Base-by-base conservation (phyloP, 1,140 invertebrate genomes). In the Zaprionus nigranus region DNA sequence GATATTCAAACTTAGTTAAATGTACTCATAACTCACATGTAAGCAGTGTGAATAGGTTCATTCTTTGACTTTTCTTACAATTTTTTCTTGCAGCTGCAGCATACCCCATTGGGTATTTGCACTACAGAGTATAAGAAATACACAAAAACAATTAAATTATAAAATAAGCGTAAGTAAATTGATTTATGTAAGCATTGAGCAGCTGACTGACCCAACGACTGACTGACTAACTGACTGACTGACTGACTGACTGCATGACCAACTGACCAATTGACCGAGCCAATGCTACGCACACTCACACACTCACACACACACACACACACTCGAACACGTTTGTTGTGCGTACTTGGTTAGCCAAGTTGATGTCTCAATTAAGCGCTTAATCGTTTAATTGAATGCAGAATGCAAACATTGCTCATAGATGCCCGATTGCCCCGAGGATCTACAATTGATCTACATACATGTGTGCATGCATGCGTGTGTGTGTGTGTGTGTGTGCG, bases 131-230 rank as follows among this genome's bases (percentile, higher is more conserved):
- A 67, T 40, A 24, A 9, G 30, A 26, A 12, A 13, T 12, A 57
- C 20, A 71, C 67, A 80, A 87, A 82, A 77, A 75, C 84, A 87
- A 87, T 87, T 87, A 75, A 87, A 88, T 88, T 88, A 87, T 87
- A 75, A 88, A 87, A 75, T 87, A 88, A 83, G 76, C 80, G 79
- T 74, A 79, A 73, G 69, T 78, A 81, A 87, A 88, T 87, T 88
- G 80, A 87, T 87, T 87, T 81, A 83, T 88, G 84, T 88, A 87
- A 87, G 84, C 46, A 60, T 20, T 53, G 61, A 64, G 57, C 54
- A 59, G 78, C 78, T 73, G 68, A 62, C 66, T 46, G 40, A 46
- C 38, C 38, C 15, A 56, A 62, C 75, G 38, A 70, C 28, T 17
- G 34, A 58, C n/a, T n/a, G n/a, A n/a, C n/a, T n/a, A n/a, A n/a